A percentile compares a stretch with the other conserved stretches of the same genome.
Evolutionary conservation across 2,113 vertebrate species (phyloP).

Genomic region (Cryptomyrus ogoouensis): DNA sequence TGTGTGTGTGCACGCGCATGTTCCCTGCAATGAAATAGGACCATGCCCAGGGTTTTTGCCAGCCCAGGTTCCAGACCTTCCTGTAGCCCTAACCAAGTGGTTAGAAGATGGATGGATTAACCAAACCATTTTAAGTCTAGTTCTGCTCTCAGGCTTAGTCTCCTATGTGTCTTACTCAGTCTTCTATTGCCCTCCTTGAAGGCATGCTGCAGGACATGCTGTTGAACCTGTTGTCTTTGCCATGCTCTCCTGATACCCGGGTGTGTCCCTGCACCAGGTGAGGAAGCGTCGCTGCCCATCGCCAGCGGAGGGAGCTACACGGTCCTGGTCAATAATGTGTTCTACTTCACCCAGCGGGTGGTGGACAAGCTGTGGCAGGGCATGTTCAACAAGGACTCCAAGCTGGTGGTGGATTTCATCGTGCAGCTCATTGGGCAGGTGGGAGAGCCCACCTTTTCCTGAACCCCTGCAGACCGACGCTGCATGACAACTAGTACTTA

Average conservation of each 20-base stretch:
- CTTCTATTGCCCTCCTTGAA: background rate
- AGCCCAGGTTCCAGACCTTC: background rate
- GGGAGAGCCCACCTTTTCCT: conserved; percentile 20
- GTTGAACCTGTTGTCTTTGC: background rate
- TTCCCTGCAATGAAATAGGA: background rate
- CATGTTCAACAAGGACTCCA: conserved; percentile 99
- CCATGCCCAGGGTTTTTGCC: background rate
- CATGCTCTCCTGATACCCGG: background rate
- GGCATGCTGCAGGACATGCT: background rate
- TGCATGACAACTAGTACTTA: background rate
- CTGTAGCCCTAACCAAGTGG: background rate
- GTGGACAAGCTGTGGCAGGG: conserved; percentile 99
- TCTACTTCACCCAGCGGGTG: conserved; percentile 95
- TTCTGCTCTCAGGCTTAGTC: background rate
- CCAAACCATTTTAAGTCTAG: background rate
- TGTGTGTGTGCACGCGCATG: background rate
- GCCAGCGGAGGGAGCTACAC: conserved; percentile 91
- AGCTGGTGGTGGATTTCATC: conserved; percentile 95
- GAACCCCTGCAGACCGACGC: background rate
- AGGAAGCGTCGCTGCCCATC: conserved; percentile 91
- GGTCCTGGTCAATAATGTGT: conserved; percentile 94
- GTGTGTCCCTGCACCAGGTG: conserved; percentile 59
- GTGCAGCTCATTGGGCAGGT: conserved; percentile 98
- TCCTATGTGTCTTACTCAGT: background rate
- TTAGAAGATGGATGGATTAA: background rate